Conservation (phyloP, 2,113 vertebrate genomes). For the Cynocephalus volans region DNA sequence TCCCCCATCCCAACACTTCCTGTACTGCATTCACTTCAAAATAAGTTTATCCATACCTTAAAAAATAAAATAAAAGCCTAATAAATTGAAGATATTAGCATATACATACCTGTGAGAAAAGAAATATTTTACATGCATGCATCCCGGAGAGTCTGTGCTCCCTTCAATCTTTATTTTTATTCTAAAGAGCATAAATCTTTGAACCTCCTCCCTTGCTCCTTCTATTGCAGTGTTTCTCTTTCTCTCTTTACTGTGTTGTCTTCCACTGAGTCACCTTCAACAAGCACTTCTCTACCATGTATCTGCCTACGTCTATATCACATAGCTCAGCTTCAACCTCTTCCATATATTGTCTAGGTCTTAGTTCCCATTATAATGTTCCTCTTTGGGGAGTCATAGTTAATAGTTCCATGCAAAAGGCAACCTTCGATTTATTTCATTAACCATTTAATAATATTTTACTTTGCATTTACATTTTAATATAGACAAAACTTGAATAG, state of each 20-base stretch:
- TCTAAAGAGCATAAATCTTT: not conserved
- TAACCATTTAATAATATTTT: constrained; percentile 2
- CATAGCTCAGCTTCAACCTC: not conserved
- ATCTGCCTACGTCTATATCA: not conserved
- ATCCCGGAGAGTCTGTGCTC: not conserved
- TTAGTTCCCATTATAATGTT: not conserved
- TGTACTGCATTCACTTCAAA: not conserved
- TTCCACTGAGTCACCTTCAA: not conserved
- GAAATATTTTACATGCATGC: not conserved
- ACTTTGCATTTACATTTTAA: constrained; percentile 23
- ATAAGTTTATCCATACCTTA: not conserved
- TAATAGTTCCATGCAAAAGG: not conserved
- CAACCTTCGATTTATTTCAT: not conserved
- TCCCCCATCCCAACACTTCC: not conserved
- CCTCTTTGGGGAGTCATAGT: not conserved
- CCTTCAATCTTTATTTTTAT: not conserved
- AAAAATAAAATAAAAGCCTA: not conserved
- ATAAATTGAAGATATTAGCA: not conserved
- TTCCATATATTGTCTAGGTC: not conserved
- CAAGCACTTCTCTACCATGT: not conserved
- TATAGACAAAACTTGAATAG: not conserved
- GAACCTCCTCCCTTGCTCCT: not conserved
- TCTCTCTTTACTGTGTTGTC: not conserved
- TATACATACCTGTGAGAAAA: not conserved
- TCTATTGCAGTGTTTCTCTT: not conserved